Conservation (phyloP, 2,113 vertebrate genomes). For the Anarhynchus alexandrinus region DNA sequence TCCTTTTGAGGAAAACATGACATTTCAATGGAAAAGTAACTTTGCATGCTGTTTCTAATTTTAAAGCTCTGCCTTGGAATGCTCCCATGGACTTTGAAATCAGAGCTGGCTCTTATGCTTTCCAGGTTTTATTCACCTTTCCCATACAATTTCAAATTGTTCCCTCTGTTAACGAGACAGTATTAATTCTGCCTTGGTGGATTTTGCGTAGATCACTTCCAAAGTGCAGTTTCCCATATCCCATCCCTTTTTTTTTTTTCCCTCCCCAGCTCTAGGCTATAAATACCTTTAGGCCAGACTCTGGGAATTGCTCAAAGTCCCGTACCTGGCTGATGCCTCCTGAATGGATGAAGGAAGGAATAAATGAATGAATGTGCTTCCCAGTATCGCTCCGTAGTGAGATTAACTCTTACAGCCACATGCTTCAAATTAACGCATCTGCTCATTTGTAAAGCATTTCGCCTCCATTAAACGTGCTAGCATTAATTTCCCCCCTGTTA, state of each 20-base stretch:
- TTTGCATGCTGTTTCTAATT: constrained; percentile 59
- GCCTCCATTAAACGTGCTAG: neutral
- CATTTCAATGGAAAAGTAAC: constrained; percentile 57
- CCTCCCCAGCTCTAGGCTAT: neutral
- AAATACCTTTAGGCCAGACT: constrained; percentile 7
- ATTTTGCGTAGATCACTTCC: neutral
- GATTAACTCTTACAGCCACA: neutral
- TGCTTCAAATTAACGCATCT: neutral
- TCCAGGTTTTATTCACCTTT: constrained; percentile 63
- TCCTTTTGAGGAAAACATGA: constrained; percentile 60
- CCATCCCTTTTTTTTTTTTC: neutral
- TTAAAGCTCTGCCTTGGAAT: constrained; percentile 56
- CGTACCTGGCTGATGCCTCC: neutral
- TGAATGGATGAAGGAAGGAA: neutral
- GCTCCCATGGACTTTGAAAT: constrained; percentile 59
- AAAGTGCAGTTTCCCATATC: neutral
- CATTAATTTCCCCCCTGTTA: neutral
- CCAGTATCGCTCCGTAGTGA: rapidly evolving
- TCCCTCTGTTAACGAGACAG: constrained; percentile 37
- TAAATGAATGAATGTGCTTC: neutral
- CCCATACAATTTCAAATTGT: constrained; percentile 32
- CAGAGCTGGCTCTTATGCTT: constrained; percentile 48
- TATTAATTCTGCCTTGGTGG: neutral
- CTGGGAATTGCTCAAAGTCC: neutral
- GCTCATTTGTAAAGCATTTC: neutral